Percentiles rank a stretch among this genome's conserved stretches.
These are phyloP conservation scores for Phyllotreta striolata DNA, from an alignment of 2,888 invertebrate species.

Conservation along the genomic window DNA sequence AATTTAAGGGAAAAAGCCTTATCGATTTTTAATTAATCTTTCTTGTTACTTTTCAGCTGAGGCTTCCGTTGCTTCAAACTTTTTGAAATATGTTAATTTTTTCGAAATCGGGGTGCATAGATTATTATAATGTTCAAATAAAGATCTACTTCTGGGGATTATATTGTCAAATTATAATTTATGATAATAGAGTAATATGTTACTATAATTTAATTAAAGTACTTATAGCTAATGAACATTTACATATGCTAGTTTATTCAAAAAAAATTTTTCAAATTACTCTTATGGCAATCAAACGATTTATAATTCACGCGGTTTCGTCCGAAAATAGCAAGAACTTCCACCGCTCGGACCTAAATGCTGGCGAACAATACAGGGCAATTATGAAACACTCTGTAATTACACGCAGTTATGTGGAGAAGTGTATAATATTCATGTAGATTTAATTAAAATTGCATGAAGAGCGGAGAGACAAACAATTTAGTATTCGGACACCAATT, in stretches of 20 bases:
- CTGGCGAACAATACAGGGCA: slow-evolving; percentile 3
- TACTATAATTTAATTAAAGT: no score
- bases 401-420: slow-evolving; percentile 9
- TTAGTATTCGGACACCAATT: slow-evolving; percentile 20
- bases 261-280: neutral
- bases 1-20: neutral
- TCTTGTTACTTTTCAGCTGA: neutral
- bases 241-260: neutral
- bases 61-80: neutral
- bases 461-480: slow-evolving; percentile 20
- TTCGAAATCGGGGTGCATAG: neutral
- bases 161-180: neutral
- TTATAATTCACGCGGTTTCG: no score
- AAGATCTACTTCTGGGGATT: no score
- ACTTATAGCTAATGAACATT: no score
- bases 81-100: slow-evolving; percentile 3
- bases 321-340: neutral
- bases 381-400: slow-evolving; percentile 11
- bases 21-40: slow-evolving; percentile 14
- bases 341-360: neutral
- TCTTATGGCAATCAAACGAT: no score
- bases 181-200: no score
- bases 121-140: no score
- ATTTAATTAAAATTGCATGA: slow-evolving; percentile 23
- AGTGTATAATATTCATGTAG: slow-evolving; percentile 15